Evolutionary conservation across 2,888 invertebrate species (phyloP), one percentile per base, ranked within the genome.

Genomic region (Cremastinae sp.): DNA sequence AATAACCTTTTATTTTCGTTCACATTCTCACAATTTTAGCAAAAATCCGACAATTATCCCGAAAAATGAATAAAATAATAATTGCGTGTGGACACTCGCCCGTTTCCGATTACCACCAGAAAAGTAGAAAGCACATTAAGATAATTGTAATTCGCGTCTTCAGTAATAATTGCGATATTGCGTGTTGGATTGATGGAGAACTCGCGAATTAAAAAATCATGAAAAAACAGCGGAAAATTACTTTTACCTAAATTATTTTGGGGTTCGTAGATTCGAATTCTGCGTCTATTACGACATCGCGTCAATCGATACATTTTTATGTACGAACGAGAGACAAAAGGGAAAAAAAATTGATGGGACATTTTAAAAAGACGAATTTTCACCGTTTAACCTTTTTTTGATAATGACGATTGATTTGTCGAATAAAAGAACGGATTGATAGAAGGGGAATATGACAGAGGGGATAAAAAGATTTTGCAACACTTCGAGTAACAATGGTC

Each of bases 401-500:
- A 16, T 65, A 45, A 59, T 53, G 64, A 64, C 45, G 64, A 53
- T 69, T 49, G 28, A 49, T 41, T n/a, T 10, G 28, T 39, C 41
- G 39, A 45, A 3, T 22, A 5, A 49, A n/a, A 41, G 18, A 39
- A 45, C 20, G 45, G 51, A 35, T 12, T 39, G 66, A n/a, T n/a
- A 16, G 53, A 45, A 10, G 28, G 47, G 41, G 12, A 16, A n/a
- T 1, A 35, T n/a, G n/a, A 41, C 59, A 22, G 22, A 35, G 16
- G n/a, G 18, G 35, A 58, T 43, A 45, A 51, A 51, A 64, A 10
- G 56, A 64, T 77, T 77, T 77, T 69, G 61, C 69, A 77, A 77
- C 73, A 69, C 73, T 70, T 70, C 70, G 70, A 49, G 75, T 72
- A 77, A 77, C 76, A 77, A 77, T 77, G 69, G 76, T 76, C 73